Conservation (phyloP, 2,113 vertebrate genomes). For the Paralichthys olivaceus region DNA sequence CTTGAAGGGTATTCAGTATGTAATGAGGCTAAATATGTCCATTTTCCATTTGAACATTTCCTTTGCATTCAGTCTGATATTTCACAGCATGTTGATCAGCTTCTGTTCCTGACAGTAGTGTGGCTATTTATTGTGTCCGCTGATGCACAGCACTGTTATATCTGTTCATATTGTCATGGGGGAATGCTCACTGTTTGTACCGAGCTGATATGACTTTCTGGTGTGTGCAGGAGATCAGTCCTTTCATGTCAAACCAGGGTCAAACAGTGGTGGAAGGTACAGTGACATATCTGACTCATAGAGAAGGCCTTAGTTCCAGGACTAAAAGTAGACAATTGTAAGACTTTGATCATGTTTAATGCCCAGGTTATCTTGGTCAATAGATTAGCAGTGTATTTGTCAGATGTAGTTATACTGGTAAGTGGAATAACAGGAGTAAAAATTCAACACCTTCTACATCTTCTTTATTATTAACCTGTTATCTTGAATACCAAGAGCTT, state of each 20-base stretch:
- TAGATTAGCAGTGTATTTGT: too few relatives aligned
- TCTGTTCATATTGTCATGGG: conserved; percentile 53
- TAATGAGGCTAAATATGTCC: conserved; percentile 28
- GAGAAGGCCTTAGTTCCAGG: not conserved
- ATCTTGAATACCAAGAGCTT: not conserved
- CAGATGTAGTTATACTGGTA: too few relatives aligned
- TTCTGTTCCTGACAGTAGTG: conserved; percentile 28
- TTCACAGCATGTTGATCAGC: conserved; percentile 13
- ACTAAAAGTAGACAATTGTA: not conserved
- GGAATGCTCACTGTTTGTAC: conserved; percentile 41
- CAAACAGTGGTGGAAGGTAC: conserved; percentile 27
- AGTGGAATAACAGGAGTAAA: too few relatives aligned
- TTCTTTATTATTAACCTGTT: too few relatives aligned
- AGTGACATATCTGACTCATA: not conserved
- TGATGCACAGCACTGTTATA: conserved; percentile 51
- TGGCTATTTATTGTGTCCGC: conserved; percentile 55
- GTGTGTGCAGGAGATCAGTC: conserved; percentile 29
- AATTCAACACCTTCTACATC: too few relatives aligned
- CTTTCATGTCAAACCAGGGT: conserved; percentile 60
- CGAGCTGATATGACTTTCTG: conserved; percentile 21
- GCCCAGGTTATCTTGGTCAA: not conserved
- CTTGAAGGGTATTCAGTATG: conserved; percentile 16
- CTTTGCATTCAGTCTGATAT: conserved; percentile 27
- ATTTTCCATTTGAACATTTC: conserved; percentile 22
- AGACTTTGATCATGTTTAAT: not conserved